Percentiles rank a stretch among this genome's conserved stretches.
phyloP scores from a whole-genome alignment of 2,797 vertebrate species.

The Toxotes lorentzi region DNA sequence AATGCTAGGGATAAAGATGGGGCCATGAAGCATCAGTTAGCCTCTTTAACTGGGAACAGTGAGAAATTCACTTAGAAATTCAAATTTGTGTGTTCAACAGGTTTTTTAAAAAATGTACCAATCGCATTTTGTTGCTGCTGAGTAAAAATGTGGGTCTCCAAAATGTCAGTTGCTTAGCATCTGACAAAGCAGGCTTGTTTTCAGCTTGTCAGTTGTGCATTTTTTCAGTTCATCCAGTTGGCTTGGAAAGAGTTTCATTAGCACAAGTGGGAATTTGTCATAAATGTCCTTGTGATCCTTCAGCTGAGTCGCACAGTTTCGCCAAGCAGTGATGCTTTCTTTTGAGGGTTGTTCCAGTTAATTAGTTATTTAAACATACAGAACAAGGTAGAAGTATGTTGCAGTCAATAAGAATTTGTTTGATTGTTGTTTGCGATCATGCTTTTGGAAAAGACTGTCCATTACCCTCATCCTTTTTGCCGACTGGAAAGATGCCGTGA shows the following conservation, averaged over 20 bases:
- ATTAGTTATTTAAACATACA: constrained; percentile 34
- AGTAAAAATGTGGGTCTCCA: not conserved
- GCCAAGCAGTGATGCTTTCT: constrained; percentile 1
- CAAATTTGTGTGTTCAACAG: not conserved
- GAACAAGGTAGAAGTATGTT: constrained; percentile 26
- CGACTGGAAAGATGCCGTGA: constrained; percentile 66
- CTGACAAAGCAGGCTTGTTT: constrained; percentile 19
- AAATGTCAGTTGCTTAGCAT: constrained; percentile 6
- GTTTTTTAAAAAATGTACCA: constrained; percentile 1
- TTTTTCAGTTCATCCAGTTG: constrained; percentile 36
- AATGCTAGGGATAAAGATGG: not conserved
- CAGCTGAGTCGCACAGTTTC: constrained; percentile 31
- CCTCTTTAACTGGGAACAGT: not conserved
- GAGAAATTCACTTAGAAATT: not conserved
- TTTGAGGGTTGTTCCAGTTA: constrained; percentile 35
- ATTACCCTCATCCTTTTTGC: constrained; percentile 47
- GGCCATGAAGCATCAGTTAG: not conserved
- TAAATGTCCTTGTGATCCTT: constrained; percentile 44
- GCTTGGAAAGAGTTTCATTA: constrained; percentile 48
- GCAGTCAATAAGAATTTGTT: constrained; percentile 42
- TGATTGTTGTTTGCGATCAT: constrained; percentile 66
- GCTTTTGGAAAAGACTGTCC: constrained; percentile 57
- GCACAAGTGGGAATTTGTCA: constrained; percentile 42
- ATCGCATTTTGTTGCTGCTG: constrained; percentile 1
- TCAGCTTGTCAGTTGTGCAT: constrained; percentile 5